A percentile compares a stretch with the other conserved stretches of the same genome.
phyloP scores from a whole-genome alignment of 1,140 invertebrate genomes.

The Drosophila navojoa region DNA sequence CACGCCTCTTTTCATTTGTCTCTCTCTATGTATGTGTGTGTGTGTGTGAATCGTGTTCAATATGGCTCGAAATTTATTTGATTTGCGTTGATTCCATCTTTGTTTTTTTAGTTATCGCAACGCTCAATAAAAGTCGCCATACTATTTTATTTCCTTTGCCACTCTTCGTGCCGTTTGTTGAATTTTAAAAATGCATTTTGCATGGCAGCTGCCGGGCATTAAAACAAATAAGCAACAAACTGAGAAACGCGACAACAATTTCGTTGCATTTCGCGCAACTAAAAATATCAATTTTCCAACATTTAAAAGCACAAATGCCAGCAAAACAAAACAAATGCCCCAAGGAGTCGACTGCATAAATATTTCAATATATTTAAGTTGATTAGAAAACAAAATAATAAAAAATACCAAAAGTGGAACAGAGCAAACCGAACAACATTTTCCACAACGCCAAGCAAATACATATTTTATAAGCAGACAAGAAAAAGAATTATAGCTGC shows the following conservation, averaged over 20 bases:
- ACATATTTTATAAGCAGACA: conserved; percentile 37
- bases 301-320: not conserved
- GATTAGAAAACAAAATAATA: conserved; percentile 22
- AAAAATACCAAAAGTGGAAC: not conserved
- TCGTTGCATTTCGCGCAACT: not conserved
- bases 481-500: not conserved
- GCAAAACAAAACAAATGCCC: conserved; percentile 7
- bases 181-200: conserved; percentile 13
- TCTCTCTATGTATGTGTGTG: not conserved
- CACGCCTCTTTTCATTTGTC: conserved; percentile 43
- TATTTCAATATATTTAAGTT: conserved; percentile 33
- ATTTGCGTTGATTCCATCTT: conserved; percentile 33
- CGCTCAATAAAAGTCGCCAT: conserved; percentile 64
- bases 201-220: conserved; percentile 18
- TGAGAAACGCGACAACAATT: not conserved
- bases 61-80: conserved; percentile 39
- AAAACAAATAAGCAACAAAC: not conserved
- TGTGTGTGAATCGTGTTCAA: not conserved
- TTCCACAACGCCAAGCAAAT: conserved; percentile 4
- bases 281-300: not conserved
- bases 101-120: conserved; percentile 42
- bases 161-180: conserved; percentile 27
- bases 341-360: not conserved
- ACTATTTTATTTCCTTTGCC: conserved; percentile 9
- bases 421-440: not conserved